Base-by-base conservation (phyloP, 1,140 invertebrate species). In the Diuraphis noxia region DNA sequence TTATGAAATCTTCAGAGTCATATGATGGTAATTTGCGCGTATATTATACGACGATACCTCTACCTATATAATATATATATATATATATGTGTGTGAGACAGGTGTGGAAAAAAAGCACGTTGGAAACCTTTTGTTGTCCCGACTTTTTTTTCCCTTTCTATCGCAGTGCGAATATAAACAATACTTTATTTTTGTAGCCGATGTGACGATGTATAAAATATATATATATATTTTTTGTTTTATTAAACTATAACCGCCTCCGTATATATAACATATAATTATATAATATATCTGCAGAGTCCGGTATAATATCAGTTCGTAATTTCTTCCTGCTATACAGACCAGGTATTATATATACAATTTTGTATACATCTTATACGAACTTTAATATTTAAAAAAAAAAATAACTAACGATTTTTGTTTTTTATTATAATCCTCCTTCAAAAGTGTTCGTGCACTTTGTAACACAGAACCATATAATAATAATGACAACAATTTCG, bases 41-140 rank as follows among this genome's bases (percentile, higher is more conserved):
- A 3, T 63, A 63, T 17, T 72, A 72, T 72, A 72, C n/a, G 7
- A n/a, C 23, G 21, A 49, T 49, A 49, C n/a, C 23, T n/a, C n/a
- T n/a, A n/a, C n/a, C n/a, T n/a, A n/a, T n/a, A n/a, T n/a, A n/a
- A n/a, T n/a, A n/a, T n/a, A 49, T 49, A 49, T 49, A 49, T 13
- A 52, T 25, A 56, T 56, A n/a, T n/a, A 72, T 30, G 13, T 13
- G n/a, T 4, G 56, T 23, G n/a, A 5, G 56, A 23, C 36, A 81
- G 79, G 79, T 81, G 79, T 81, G 79, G 79, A 81, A 81, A 81
- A 81, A 81, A 72, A 72, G 13, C 9, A 23, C 36, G 30, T 81
- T 38, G 23, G 38, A 81, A 38, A 81, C 41, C 82, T 84, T 84
- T 84, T 46, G 82, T 84, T 30, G 7, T 7, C 30, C 30, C 82